Base-by-base conservation (phyloP, 2,888 invertebrate species). In the Microctonus brassicae region DNA sequence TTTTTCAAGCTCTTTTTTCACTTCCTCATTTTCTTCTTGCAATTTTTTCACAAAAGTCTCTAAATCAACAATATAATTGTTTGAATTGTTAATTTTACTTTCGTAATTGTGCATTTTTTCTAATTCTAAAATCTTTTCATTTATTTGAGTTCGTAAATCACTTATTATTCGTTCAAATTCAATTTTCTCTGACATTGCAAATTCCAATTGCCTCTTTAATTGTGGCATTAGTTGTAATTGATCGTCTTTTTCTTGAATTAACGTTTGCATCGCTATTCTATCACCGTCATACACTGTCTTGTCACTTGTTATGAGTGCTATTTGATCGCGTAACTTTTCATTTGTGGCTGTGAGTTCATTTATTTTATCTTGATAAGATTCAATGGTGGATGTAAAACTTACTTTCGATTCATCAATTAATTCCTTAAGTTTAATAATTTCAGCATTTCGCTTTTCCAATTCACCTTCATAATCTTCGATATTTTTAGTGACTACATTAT, bases 271-370 rank as follows among this genome's bases (percentile, higher is more conserved):
- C 9, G 67, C 70, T 33, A 24, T 66, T 39, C 63, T 73, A 13
- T 73, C 70, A 7, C 70, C 70, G 17, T 63, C 66, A 22, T 62
- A 36, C 24, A 67, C n/a, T n/a, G 60, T 70, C 29, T n/a, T 70
- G 10, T 73, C 73, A 36, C 67, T 73, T 26, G 62, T 64, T 66
- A 68, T 60, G 0, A n/a, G 10, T 26, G 33, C 33, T 2, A 71
- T 34, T 65, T 73, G 68, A 24, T 73, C 73, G n/a, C 39, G 68
- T 13, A 73, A 17, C 60, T 78, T 77, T 0, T 76, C 74, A 64
- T 73, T 72, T 2, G 61, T 36, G 6, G 74, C 70, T 5, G 68
- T 66, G 4, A 72, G 71, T 55, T 74, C 72, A 26, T 73, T 76
- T 0, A 73, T 60, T 53, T 67, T 39, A 13, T 36, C 42, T 36